Base-by-base conservation (phyloP, 1,140 invertebrate species). In the Drosophila dunni region DNA sequence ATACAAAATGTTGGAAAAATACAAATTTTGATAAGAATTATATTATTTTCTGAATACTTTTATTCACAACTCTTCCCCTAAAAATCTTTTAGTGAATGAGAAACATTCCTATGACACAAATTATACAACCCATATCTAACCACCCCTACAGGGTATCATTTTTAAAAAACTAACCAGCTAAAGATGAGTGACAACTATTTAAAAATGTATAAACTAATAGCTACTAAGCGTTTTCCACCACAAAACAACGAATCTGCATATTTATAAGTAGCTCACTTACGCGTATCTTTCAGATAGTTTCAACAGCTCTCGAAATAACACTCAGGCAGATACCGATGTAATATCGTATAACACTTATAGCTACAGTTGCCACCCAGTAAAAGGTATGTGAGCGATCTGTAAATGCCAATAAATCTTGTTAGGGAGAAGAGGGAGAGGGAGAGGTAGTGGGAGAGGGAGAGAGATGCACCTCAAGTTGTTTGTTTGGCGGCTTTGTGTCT, bases 371-470 rank as follows among this genome's bases (percentile, higher is more conserved):
- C 83, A 88, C 83, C 83, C 83, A 88, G 44, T 33, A 53, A 61
- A 62, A 67, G 71, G 80, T 75, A 88, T 88, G 76, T 75, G 20
- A 80, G 60, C 77, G 71, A 88, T 83, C 70, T 81, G 70, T 50
- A 53, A 83, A 75, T 89, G 84, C 70, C 84, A 73, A 89, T 88
- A 88, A 88, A 88, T 88, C 84, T 83, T 73, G 77, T 58, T 46
- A n/a, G 2, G 11, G 33, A n/a, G 11, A 0, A 13, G 44, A 17
- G 15, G 44, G 7, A 40, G 60, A 40, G 75, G 54, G 17, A 54
- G 70, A 40, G 29, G 17, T 2, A 0, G 1, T 46, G 51, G 33
- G 15, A 20, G 20, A 36, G 44, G 54, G 24, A 48, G 42, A 61
- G 24, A 66, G 73, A 65, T 74, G 68, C 72, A 83, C 83, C 86